Evolutionary conservation across 2,888 invertebrate species (phyloP).

Genomic region (Leptinotarsa juncta): DNA sequence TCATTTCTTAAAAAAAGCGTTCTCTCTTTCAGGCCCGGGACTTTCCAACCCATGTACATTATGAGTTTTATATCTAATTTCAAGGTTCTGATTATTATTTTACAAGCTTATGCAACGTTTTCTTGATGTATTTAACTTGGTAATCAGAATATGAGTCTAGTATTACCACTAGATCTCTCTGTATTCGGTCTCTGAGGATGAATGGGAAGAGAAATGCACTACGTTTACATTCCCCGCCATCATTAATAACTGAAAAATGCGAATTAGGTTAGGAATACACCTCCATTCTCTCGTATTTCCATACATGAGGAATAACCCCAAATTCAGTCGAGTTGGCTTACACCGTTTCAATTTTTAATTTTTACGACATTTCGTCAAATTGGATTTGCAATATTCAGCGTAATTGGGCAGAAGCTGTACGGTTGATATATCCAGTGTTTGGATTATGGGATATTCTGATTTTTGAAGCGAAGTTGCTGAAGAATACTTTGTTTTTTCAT

Average conservation of each 20-base stretch:
- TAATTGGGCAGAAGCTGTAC: slow-evolving; percentile 6
- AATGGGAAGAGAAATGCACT: no score
- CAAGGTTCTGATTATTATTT: no score
- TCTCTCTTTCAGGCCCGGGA: no score
- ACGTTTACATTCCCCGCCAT: background rate
- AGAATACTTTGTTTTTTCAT: slow-evolving; percentile 2
- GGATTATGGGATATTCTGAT: slow-evolving; percentile 9
- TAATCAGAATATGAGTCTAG: no score
- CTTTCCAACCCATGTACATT: no score
- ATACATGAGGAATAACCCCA: slow-evolving; percentile 27
- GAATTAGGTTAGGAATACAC: background rate
- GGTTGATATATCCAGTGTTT: background rate
- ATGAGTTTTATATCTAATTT: no score
- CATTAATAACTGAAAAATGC: background rate
- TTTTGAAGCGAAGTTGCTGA: background rate
- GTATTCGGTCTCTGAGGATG: no score
- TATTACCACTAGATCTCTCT: no score
- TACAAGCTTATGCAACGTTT: no score
- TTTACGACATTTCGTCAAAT: slow-evolving; percentile 40
- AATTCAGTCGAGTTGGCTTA: slow-evolving; percentile 27
- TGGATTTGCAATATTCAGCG: slow-evolving; percentile 42
- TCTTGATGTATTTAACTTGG: no score
- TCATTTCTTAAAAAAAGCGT: no score
- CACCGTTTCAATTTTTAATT: slow-evolving; percentile 38
- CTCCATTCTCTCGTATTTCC: background rate